Conservation (phyloP, 1,140 invertebrate genomes). For the Leguminivora glycinivorella region DNA sequence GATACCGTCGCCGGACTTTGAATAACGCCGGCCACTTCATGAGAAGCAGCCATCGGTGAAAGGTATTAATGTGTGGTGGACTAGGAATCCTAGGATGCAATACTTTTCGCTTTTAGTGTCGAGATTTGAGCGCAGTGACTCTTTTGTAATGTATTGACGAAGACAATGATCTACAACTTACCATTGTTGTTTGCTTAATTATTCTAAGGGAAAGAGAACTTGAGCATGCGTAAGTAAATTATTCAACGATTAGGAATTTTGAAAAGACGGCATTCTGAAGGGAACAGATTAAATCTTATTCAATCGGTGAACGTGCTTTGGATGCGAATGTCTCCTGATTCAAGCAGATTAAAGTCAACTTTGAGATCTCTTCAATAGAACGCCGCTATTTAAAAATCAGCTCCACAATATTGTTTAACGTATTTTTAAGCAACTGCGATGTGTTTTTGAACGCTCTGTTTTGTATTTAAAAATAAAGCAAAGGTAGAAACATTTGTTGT, state of each 20-base stretch:
- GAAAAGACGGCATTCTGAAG: slow-evolving; percentile 50
- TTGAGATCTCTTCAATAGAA: slow-evolving; percentile 51
- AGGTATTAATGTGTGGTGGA: slow-evolving; percentile 4
- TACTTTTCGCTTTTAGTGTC: not conserved
- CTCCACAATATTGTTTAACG: slow-evolving; percentile 52
- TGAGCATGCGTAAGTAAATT: slow-evolving; percentile 61
- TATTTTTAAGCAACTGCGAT: slow-evolving; percentile 47
- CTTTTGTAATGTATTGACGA: not conserved
- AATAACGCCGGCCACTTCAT: slow-evolving; percentile 9
- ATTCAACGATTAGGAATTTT: slow-evolving; percentile 67
- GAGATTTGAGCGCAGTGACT: not conserved
- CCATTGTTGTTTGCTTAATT: not conserved
- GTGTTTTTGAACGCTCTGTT: slow-evolving; percentile 47
- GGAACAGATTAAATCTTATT: slow-evolving; percentile 69
- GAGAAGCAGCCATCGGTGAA: slow-evolving; percentile 9
- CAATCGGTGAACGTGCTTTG: slow-evolving; percentile 64
- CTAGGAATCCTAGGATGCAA: slow-evolving; percentile 11
- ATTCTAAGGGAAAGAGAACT: slow-evolving; percentile 29
- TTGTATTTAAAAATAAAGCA: slow-evolving; percentile 42
- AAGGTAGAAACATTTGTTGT: slow-evolving; percentile 45
- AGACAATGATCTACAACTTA: not conserved
- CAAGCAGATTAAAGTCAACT: slow-evolving; percentile 66
- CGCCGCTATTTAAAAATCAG: slow-evolving; percentile 42
- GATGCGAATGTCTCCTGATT: slow-evolving; percentile 62
- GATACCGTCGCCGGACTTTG: slow-evolving; percentile 16